A percentile compares a stretch with the other conserved stretches of the same genome.
These are phyloP conservation scores for Euborellia annulipes DNA, from an alignment of 1,140 invertebrate species.

Conservation along the genomic window DNA sequence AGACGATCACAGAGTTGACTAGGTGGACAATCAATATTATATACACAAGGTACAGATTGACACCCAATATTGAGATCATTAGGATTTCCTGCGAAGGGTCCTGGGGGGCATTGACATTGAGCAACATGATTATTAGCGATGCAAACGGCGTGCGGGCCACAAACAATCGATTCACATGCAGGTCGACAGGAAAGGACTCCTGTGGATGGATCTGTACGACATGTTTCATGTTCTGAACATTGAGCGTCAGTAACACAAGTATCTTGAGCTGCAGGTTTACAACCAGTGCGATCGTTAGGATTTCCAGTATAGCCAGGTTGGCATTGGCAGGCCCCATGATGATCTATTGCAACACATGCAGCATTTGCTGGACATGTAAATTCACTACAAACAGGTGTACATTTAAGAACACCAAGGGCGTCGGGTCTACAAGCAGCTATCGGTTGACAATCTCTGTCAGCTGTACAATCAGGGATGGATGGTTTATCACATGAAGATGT, in stretches of 20 bases:
- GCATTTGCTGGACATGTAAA: conserved; percentile 73
- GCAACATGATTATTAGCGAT: conserved; percentile 75
- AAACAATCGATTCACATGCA: conserved; percentile 56
- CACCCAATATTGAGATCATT: conserved; percentile 57
- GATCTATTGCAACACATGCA: conserved; percentile 54
- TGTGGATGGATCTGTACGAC: conserved; percentile 31
- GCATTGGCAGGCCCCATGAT: conserved; percentile 64
- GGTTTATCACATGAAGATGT: conserved; percentile 67
- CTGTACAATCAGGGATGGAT: conserved; percentile 59
- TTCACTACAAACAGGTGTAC: conserved; percentile 52
- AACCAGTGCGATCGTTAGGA: conserved; percentile 75
- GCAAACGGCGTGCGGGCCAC: conserved; percentile 71
- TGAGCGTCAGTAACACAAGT: conserved; percentile 62
- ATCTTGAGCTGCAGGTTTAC: conserved; percentile 48
- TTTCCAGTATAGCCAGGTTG: conserved; percentile 64
- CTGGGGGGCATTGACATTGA: conserved; percentile 73
- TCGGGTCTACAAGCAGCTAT: conserved; percentile 58
- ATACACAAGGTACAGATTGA: conserved; percentile 58
- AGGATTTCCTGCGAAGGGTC: conserved; percentile 62
- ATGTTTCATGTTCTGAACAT: conserved; percentile 63
- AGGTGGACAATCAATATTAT: conserved; percentile 63
- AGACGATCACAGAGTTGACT: conserved; percentile 65
- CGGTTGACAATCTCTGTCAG: conserved; percentile 50
- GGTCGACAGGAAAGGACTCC: conserved; percentile 41
- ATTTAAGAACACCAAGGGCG: conserved; percentile 70